Evolutionary conservation across 2,888 invertebrate species (phyloP), one percentile per base, ranked within the genome.

Genomic region (Hesperia comma): DNA sequence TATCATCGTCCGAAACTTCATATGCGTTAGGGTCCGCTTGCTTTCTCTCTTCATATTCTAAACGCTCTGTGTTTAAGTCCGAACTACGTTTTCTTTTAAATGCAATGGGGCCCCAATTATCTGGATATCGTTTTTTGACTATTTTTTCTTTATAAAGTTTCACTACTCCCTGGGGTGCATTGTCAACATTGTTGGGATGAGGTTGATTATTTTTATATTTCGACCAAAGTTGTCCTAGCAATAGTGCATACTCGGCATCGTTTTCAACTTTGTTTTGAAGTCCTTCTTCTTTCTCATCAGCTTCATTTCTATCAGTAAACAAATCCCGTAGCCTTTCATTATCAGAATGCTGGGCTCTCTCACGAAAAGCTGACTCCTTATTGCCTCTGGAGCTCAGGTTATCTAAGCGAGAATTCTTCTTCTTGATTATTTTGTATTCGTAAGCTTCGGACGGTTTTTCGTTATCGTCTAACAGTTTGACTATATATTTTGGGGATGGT

Each of bases 171-270:
- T 90, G 89, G 17, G 86, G 86, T 33, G 82, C 83, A 26, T 79
- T 78, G 57, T 90, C 86, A 67, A 83, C 69, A 71, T 86, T 84
- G 41, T 85, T 81, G 7, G 73, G 72, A 70, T 92, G 88, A 55
- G 75, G 81, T 73, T 88, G 90, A 62, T 87, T 85, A 60, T 86
- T 89, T 77, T 93, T 93, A 74, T 94, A 94, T 77, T 94, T 94
- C 37, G 93, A 92, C 93, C 94, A 94, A 10, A 94, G 83, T 71
- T 94, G 91, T 63, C 93, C 89, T 55, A 95, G 77, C 19, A 94
- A 83, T 54, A 93, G 83, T 6, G 93, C 90, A 74, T 94, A 94
- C 72, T 94, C 93, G 0, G 87, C 90, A 68, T 93, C 92, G 64
- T 90, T 90, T 71, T 92, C 88, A 49, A 85, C 79, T 26, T 80